These are phyloP conservation scores for Brachionus rotundiformis DNA, from an alignment of 1,140 invertebrate species.

Conservation along the genomic window DNA sequence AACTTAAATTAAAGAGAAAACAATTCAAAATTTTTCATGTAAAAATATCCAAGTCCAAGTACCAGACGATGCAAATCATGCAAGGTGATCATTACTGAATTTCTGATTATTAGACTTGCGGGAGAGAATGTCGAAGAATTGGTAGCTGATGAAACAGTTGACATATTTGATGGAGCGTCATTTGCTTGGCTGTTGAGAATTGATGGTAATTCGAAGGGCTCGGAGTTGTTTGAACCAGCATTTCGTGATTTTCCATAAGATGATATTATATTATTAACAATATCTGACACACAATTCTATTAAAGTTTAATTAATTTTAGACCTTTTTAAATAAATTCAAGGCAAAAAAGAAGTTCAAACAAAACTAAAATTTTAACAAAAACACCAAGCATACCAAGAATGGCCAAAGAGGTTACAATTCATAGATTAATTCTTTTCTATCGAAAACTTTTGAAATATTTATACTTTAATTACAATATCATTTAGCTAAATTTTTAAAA, in stretches of 20 bases:
- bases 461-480: no score
- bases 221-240: background rate
- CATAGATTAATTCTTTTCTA: background rate
- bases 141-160: background rate
- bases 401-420: background rate
- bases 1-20: no score
- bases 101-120: slow-evolving; percentile 9
- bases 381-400: background rate
- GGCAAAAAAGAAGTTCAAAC: background rate
- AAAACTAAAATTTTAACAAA: background rate
- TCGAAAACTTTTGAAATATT: no score
- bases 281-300: slow-evolving; percentile 24
- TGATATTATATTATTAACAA: slow-evolving; percentile 33
- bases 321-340: background rate
- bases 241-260: background rate
- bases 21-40: no score
- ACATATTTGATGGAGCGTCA: slow-evolving; percentile 10
- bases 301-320: background rate
- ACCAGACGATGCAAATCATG: background rate
- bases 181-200: background rate
- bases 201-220: background rate
- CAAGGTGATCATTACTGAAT: background rate
- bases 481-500: background rate
- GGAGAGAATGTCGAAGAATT: background rate
- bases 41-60: background rate